Conservation (phyloP, 2,797 vertebrate genomes). For the Crax fasciolata region DNA sequence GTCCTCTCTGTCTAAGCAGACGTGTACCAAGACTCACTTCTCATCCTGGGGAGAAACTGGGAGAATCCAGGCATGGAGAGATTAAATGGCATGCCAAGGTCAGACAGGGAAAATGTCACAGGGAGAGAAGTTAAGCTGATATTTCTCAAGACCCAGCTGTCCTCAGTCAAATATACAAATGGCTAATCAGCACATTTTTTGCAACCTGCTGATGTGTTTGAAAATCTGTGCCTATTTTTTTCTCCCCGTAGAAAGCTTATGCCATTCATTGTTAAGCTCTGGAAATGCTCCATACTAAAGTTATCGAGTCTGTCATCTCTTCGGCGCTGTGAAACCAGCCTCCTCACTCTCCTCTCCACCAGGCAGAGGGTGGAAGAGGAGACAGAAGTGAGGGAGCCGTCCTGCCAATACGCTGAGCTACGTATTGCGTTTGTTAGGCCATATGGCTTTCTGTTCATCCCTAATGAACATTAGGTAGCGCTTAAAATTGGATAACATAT, state of each 20-base stretch:
- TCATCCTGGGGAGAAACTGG: not conserved
- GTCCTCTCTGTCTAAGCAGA: not conserved
- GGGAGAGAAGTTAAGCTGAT: not conserved
- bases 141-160: not conserved
- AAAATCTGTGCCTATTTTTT: constrained; percentile 70
- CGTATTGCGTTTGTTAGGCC: constrained; percentile 38
- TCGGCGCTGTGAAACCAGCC: constrained; percentile 52
- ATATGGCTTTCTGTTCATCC: constrained; percentile 71
- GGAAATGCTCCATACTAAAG: constrained; percentile 57
- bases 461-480: constrained; percentile 63
- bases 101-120: not conserved
- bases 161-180: constrained; percentile 52
- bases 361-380: constrained; percentile 46
- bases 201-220: constrained; percentile 62
- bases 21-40: not conserved
- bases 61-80: not conserved
- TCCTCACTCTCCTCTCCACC: constrained; percentile 51
- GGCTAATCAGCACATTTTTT: constrained; percentile 64
- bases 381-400: constrained; percentile 42
- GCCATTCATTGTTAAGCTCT: constrained; percentile 66
- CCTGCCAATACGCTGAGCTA: constrained; percentile 36
- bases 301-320: constrained; percentile 66
- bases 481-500: constrained; percentile 13
- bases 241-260: constrained; percentile 45
- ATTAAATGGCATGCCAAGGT: not conserved